Conservation (phyloP, 2,797 vertebrate species). For the Amazonetta brasiliensis region DNA sequence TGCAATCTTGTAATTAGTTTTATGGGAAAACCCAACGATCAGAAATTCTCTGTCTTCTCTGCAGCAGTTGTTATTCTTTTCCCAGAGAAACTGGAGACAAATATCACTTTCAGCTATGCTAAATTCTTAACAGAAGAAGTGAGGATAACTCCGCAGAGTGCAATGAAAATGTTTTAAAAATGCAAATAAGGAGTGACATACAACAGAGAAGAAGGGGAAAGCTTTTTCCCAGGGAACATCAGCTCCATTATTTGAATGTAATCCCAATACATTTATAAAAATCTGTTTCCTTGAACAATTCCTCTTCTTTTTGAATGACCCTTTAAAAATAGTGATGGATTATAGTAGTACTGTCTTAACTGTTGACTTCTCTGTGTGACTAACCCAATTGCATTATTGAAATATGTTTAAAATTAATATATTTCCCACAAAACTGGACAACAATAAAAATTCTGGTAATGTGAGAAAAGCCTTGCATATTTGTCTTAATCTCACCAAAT, state of each 20-base stretch:
- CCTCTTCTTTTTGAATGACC: slow-evolving; percentile 1
- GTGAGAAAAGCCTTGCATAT: slow-evolving; percentile 22
- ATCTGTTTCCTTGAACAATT: slow-evolving; percentile 7
- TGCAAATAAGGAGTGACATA: slow-evolving; percentile 54
- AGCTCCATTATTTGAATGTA: slow-evolving; percentile 5
- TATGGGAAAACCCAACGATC: slow-evolving; percentile 26
- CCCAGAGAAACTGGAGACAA: slow-evolving; percentile 62
- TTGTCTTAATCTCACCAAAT: slow-evolving; percentile 49
- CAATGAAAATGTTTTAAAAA: slow-evolving; percentile 67
- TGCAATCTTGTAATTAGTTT: slow-evolving; percentile 15
- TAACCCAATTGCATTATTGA: neutral
- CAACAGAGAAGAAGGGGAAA: slow-evolving; percentile 21
- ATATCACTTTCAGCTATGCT: slow-evolving; percentile 49
- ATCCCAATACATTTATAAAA: slow-evolving; percentile 41
- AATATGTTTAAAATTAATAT: neutral
- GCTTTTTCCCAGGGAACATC: slow-evolving; percentile 39
- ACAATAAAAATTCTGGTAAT: neutral
- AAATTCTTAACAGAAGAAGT: slow-evolving; percentile 48
- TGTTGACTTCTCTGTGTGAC: neutral
- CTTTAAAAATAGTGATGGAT: neutral
- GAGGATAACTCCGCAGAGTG: slow-evolving; percentile 48
- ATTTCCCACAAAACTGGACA: neutral
- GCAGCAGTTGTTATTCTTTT: slow-evolving; percentile 57
- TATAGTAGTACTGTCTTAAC: neutral
- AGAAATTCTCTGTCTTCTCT: slow-evolving; percentile 11